These are phyloP conservation scores for Engystomops pustulosus DNA, from an alignment of 2,113 vertebrate species.

Conservation along the genomic window DNA sequence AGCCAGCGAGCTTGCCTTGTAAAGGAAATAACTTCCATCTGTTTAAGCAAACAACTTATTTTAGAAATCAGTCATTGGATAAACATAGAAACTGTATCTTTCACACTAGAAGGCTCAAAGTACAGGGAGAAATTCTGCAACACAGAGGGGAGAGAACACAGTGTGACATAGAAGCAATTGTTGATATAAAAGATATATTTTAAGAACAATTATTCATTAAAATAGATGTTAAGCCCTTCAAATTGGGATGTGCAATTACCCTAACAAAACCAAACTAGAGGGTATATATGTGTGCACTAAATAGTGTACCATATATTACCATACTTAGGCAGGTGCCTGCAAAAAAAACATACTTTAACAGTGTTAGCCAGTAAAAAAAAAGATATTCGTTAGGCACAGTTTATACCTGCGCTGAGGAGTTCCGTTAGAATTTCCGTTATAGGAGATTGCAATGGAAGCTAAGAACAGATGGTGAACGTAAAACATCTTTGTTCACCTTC, in stretches of 20 bases:
- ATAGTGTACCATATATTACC: too few relatives aligned
- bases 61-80: constrained; percentile 41
- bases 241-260: not conserved
- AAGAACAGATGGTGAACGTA: too few relatives aligned
- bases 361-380: too few relatives aligned
- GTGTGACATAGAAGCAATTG: not conserved
- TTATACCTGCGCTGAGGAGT: too few relatives aligned
- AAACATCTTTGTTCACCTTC: too few relatives aligned
- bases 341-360: too few relatives aligned
- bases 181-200: not conserved
- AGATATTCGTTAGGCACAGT: too few relatives aligned
- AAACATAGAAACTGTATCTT: constrained; percentile 45
- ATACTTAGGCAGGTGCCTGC: too few relatives aligned
- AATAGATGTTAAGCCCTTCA: not conserved
- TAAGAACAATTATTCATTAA: not conserved
- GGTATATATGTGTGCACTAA: too few relatives aligned
- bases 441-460: too few relatives aligned
- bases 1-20: constrained; percentile 8
- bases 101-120: constrained; percentile 25
- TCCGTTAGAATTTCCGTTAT: too few relatives aligned
- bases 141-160: not conserved
- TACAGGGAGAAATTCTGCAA: not conserved
- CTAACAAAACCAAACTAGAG: too few relatives aligned
- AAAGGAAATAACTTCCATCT: constrained; percentile 53
- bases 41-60: constrained; percentile 48